phyloP scores from a whole-genome alignment of 2,113 vertebrate genomes.

The Anhinga anhinga region DNA sequence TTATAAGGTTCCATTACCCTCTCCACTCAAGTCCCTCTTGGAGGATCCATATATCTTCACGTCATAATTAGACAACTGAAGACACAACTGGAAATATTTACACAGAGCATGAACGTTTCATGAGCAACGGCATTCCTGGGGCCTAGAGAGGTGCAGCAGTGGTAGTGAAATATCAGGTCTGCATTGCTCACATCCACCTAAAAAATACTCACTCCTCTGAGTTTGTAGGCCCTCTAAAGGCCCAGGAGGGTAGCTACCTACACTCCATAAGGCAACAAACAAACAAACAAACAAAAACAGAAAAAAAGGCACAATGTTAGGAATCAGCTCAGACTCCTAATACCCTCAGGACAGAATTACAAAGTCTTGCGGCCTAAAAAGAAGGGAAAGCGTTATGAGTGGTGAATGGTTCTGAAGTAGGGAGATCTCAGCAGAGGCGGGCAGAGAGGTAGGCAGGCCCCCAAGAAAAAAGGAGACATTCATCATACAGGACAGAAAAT shows the following conservation, averaged over 20 bases:
- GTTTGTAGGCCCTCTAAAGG: neutral
- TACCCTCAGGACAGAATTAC: neutral
- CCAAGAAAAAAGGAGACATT: neutral
- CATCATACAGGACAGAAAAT: neutral
- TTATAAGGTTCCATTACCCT: neutral
- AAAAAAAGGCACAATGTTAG: neutral
- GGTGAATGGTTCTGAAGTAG: neutral
- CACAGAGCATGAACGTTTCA: fast-evolving
- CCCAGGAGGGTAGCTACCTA: neutral
- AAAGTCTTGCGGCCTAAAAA: neutral
- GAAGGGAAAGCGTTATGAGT: neutral
- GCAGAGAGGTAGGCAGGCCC: neutral
- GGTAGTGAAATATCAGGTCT: neutral
- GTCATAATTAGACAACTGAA: neutral
- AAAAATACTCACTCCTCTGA: fast-evolving
- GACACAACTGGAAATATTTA: neutral
- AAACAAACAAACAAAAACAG: neutral
- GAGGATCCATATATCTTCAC: neutral
- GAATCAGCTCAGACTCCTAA: neutral
- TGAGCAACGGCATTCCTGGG: neutral
- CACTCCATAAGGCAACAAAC: neutral
- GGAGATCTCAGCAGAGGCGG: neutral
- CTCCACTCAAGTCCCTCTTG: neutral
- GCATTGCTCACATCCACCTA: neutral
- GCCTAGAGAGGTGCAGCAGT: neutral